Base-by-base conservation (phyloP, 2,113 vertebrate genomes). In the Tychaedon coryphoeus region DNA sequence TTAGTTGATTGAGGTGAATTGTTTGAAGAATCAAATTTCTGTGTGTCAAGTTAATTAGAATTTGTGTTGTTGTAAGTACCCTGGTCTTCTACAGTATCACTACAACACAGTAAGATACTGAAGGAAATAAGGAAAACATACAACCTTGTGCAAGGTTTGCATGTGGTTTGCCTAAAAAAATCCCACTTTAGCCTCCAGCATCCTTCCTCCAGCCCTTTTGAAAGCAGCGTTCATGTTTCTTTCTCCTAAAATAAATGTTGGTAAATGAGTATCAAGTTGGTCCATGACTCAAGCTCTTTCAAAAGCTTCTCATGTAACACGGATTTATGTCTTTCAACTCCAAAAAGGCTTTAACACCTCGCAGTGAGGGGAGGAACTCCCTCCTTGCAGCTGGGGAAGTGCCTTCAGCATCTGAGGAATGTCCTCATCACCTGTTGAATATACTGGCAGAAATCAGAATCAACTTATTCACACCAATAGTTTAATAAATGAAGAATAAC, bases 161-260 rank as follows among this genome's bases (percentile, higher is more conserved):
- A 48, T 64, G 34, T 72, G 57, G n/a, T 54, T 94, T 81, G 36
- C 1, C 3, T 36, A 8, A 78, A 76, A 48, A 48, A 50, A 12
- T 16, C 7, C 34, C 25, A 2, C 45, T 48, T 65, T 66, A 71
- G 64, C 51, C 47, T 88, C 75, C 33, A 92, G 53, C 88, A 93
- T 95, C 93, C 92, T 95, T 90, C 75, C 60, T 83, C 12, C 48
- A 53, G 38, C 77, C 70, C 74, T 60, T 62, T 29, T 71, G 47
- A 67, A 56, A 91, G 73, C 10, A 1, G 38, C 2, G 12, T 86
- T 95, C 64, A 8, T 84, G 29, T 94, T 93, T 93, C 92, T 90
- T 82, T 78, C 72, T 96, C 85, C 61, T 64, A 77, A 94, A 97
- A 96, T 94, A 96, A 93, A 45, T 66, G 47, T 56, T 77, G n/a